Conservation (phyloP, 2,797 vertebrate species). For the Urosaurus nigricauda region DNA sequence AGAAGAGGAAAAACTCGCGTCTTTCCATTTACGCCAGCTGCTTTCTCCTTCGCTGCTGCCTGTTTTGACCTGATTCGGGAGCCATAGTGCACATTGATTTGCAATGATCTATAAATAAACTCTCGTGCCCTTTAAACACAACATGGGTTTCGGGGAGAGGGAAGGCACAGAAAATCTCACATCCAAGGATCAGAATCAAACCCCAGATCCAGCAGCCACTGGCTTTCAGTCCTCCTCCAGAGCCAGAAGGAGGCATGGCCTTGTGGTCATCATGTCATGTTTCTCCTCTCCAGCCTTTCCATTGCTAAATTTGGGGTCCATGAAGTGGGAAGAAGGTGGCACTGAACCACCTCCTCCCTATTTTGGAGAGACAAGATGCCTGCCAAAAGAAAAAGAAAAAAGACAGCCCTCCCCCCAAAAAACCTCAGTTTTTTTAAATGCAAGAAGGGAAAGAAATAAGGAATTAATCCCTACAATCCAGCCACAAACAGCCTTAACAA, state of each 20-base stretch:
- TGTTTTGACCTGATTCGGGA: neutral
- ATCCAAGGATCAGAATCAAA: too few species aligned
- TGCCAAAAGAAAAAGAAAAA: neutral
- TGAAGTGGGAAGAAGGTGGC: fast-evolving
- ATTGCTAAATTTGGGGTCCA: neutral
- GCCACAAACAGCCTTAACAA: neutral
- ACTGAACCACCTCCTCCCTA: neutral
- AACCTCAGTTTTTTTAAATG: neutral
- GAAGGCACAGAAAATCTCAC: too few species aligned
- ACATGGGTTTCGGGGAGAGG: too few species aligned
- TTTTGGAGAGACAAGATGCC: neutral
- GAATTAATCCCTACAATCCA: neutral
- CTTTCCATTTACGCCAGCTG: neutral
- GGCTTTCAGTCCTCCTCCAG: neutral
- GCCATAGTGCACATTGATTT: conserved; percentile 21
- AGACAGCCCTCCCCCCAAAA: neutral
- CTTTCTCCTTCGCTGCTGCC: fast-evolving
- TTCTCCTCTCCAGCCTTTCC: neutral
- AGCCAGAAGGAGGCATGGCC: neutral
- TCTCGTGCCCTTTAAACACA: neutral
- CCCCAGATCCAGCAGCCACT: too few species aligned
- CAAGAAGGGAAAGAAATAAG: too few species aligned
- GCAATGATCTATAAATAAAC: conserved; percentile 47
- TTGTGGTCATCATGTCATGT: too few species aligned
- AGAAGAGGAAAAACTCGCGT: neutral